Conservation (phyloP, 2,888 invertebrate species). For the Lasioglossum pauxillum region DNA sequence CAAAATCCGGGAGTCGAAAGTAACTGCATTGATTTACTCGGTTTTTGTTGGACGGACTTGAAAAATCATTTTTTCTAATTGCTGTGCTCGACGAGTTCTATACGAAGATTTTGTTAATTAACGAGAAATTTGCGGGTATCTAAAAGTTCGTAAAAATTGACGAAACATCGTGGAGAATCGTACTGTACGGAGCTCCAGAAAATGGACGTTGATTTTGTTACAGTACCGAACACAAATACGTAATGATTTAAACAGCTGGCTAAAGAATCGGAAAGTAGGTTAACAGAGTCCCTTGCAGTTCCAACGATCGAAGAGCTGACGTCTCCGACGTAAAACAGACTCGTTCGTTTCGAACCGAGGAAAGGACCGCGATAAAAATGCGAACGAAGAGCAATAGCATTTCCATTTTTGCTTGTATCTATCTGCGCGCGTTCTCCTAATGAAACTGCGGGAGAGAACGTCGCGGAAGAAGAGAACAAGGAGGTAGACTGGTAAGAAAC, state of each 20-base stretch:
- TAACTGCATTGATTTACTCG: neutral
- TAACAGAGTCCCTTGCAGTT: neutral
- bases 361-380: neutral
- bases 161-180: neutral
- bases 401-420: neutral
- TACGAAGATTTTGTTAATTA: neutral
- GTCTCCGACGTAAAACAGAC: neutral
- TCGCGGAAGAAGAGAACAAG: neutral
- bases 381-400: neutral
- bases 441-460: neutral
- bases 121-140: neutral
- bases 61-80: neutral
- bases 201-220: neutral
- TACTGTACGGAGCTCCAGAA: no score
- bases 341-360: neutral
- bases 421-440: neutral
- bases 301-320: neutral
- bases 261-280: neutral
- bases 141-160: neutral
- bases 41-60: neutral
- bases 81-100: neutral
- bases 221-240: neutral
- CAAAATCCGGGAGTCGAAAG: neutral
- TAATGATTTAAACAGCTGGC: neutral
- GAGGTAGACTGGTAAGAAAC: neutral